phyloP scores from a whole-genome alignment of 1,140 invertebrate genomes.

The Pomacea maculata region DNA sequence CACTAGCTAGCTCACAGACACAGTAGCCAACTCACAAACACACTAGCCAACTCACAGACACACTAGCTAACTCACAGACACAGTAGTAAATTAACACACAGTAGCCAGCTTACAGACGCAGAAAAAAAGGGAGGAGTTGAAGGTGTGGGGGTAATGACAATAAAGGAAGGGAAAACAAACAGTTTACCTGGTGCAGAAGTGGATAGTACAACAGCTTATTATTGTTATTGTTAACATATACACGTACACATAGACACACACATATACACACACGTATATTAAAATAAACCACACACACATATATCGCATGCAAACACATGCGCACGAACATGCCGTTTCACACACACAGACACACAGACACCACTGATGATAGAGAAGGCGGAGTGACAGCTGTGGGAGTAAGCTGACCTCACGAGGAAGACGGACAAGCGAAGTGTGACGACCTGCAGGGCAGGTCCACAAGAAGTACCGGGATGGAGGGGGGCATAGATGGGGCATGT shows the following conservation, averaged over 20 bases:
- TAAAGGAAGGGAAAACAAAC: no score
- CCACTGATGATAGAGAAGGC: neutral
- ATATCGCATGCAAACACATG: constrained; percentile 3
- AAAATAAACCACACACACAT: no score
- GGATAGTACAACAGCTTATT: no score
- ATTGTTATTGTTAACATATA: neutral
- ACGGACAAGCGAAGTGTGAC: neutral
- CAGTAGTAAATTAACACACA: constrained; percentile 13
- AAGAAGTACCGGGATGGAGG: neutral
- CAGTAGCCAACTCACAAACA: no score
- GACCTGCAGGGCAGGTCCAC: neutral
- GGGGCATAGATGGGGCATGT: neutral
- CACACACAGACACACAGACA: neutral
- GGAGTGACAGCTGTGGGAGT: no score
- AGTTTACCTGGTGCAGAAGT: no score
- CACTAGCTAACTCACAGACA: neutral
- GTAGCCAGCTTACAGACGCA: no score
- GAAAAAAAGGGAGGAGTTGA: no score
- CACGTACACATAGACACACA: constrained; percentile 5
- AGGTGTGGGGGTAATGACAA: no score
- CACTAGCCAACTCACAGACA: no score
- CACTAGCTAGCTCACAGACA: neutral
- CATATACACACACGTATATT: neutral
- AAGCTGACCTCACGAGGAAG: neutral
- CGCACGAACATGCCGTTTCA: no score